Percentiles rank a stretch among this genome's conserved stretches.
These are phyloP conservation scores for Zelostemma sp. DNA, from an alignment of 1,140 invertebrate genomes.

Conservation along the genomic window DNA sequence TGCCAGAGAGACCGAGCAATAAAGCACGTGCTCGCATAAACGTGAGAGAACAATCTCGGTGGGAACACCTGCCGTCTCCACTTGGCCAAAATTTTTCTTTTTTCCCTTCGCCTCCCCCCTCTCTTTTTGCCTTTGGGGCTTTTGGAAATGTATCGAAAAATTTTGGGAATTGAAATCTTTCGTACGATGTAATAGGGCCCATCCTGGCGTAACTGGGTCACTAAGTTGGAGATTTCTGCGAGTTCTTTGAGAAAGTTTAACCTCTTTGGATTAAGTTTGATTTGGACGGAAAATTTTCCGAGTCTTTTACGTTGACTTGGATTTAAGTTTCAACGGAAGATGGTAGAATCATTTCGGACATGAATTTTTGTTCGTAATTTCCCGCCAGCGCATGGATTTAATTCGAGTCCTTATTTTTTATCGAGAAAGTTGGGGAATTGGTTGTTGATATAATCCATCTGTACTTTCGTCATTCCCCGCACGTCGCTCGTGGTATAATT, in stretches of 20 bases:
- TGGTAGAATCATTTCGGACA: no score
- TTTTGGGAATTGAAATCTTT: not conserved
- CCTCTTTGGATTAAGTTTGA: no score
- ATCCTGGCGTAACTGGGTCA: no score
- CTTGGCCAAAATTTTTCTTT: constrained; percentile 34
- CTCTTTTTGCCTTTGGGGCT: constrained; percentile 35
- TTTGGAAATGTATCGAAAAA: no score
- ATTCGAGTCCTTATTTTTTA: constrained; percentile 13
- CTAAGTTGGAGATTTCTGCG: no score
- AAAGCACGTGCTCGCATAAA: constrained; percentile 67
- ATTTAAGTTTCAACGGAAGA: no score
- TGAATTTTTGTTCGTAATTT: no score
- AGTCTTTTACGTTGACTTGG: no score
- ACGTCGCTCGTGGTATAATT: constrained; percentile 10
- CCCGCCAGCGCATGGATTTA: no score
- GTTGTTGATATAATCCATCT: constrained; percentile 11
- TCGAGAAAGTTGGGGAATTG: not conserved
- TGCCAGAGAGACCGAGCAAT: constrained; percentile 57
- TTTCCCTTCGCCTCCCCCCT: constrained; percentile 40
- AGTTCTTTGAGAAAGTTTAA: no score
- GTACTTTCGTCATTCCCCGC: constrained; percentile 10
- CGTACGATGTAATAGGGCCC: no score
- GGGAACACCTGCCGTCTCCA: constrained; percentile 60
- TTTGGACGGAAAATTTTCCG: no score
- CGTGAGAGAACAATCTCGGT: constrained; percentile 58